Conservation (phyloP, 2,888 invertebrate species). For the Plemyria rubiginata region DNA sequence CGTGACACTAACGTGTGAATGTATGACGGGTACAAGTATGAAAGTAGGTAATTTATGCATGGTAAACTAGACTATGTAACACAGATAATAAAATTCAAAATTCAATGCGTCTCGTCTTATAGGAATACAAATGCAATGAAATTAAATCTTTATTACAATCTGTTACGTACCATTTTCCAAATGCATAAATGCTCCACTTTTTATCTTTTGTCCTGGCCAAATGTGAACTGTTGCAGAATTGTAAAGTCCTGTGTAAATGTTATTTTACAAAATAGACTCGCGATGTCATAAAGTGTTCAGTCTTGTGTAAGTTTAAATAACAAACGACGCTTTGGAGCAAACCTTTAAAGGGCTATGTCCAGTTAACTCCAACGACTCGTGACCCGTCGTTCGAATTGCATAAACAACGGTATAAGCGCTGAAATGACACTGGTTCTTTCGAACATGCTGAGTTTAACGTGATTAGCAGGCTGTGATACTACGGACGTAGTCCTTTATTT, state of each 20-base stretch:
- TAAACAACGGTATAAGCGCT: constrained; percentile 26
- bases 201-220: constrained; percentile 20
- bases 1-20: constrained; percentile 58
- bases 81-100: constrained; percentile 27
- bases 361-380: constrained; percentile 22
- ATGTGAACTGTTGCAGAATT: constrained; percentile 47
- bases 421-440: constrained; percentile 26
- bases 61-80: constrained; percentile 24
- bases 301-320: constrained; percentile 76
- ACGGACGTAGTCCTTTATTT: constrained; percentile 10
- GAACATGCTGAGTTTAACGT: constrained; percentile 4
- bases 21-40: constrained; percentile 27
- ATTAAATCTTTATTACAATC: constrained; percentile 28
- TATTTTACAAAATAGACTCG: constrained; percentile 81
- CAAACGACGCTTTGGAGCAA: constrained; percentile 45
- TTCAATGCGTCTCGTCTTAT: constrained; percentile 21
- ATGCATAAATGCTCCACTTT: constrained; percentile 33
- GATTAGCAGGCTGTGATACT: constrained; percentile 4
- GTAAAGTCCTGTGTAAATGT: constrained; percentile 59
- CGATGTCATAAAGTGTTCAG: constrained; percentile 71
- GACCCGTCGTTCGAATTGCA: constrained; percentile 25
- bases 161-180: constrained; percentile 26
- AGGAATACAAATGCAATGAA: constrained; percentile 28
- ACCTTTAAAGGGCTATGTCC: constrained; percentile 14
- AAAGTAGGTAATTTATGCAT: constrained; percentile 28